Base-by-base conservation (phyloP, 2,113 vertebrate genomes). In the Willisornis vidua region DNA sequence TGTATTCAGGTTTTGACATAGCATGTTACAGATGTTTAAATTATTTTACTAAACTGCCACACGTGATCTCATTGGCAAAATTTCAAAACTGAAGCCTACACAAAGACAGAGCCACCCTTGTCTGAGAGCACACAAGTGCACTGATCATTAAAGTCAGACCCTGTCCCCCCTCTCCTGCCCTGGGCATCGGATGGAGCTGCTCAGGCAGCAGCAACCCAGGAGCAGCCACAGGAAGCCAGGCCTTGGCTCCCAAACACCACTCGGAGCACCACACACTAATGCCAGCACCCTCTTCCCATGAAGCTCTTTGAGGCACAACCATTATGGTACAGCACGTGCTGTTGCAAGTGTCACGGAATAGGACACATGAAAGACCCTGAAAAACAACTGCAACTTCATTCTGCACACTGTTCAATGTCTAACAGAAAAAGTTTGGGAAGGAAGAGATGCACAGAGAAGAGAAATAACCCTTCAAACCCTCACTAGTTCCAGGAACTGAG, bases 271-370 rank as follows among this genome's bases (percentile, higher is more conserved):
- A 45, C 3, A 0, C n/a, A 1, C 15, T 39, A 25, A 25, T 6
- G 0, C n/a, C n/a, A 70, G n/a, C 28, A 48, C 3, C 17, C 26
- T 43, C 37, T 77, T 49, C 77, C 39, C 20, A 4, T 12, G 24
- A n/a, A 24, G 45, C 35, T 35, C 3, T 18, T 19, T 1, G 2
- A 90, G 61, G 51, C 16, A 39, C 18, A 41, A 12, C 24, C 18
- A 1, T 35, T 55, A 55, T 0, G 4, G 5, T 8, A 59, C 5
- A 6, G 7, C 19, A 19, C 0, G 1, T 33, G 10, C n/a, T 63
- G 6, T 15, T 73, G 14, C 68, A 37, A 1, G 3, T n/a, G 12
- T 39, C 52, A 48, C 1, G 3, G 39, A 68, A 59, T 5, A 39
- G 35, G 65, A 48, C 17, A 10, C 4, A 43, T 72, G 43, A 45